Evolutionary conservation across 2,113 vertebrate species (phyloP), one percentile per base, ranked within the genome.

Genomic region (Cheilinus undulatus): DNA sequence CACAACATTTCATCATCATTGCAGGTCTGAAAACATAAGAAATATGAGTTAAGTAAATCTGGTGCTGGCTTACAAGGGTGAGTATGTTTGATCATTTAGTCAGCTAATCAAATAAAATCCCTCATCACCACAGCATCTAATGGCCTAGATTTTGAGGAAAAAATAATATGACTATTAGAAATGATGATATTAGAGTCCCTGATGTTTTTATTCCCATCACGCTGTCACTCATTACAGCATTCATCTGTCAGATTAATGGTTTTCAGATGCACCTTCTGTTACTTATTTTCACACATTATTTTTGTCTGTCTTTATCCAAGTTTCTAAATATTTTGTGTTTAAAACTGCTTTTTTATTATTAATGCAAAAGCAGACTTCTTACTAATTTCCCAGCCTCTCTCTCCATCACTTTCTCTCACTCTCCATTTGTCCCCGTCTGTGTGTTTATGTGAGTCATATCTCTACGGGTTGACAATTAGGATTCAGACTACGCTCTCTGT

Each of bases 401-500:
- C 14, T 60, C 23, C 11, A 15, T 24, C 24, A 8, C 13, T 43
- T 26, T 42, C n/a, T 30, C 20, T 28, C 5, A 8, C 19, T 64
- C 15, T 64, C 22, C 28, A 23, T 61, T 69, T 59, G 58, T 38
- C n/a, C 28, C 7, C 28, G 52, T n/a, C n/a, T 51, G 51, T 68
- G 56, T 59, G 58, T 79, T 34, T 57, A 26, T 69, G 51, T 77
- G 63, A 67, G 42, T 20, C 46, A 78, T 73, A 67, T 75, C 66
- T 75, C 75, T n/a, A 46, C 67, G 63, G 76, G 68, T 70, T 77
- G 79, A 74, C 80, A 80, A 84, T 88, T 90, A 88, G 50, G 75
- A 85, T 82, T 84, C 73, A 77, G 67, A 60, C 69, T 77, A 15
- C 61, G 86, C 70, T 71, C 45, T 82, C 40, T 73, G 68, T 82